Evolutionary conservation across 2,888 invertebrate genomes (phyloP).

Genomic region (Caenorhabditis parvicauda): DNA sequence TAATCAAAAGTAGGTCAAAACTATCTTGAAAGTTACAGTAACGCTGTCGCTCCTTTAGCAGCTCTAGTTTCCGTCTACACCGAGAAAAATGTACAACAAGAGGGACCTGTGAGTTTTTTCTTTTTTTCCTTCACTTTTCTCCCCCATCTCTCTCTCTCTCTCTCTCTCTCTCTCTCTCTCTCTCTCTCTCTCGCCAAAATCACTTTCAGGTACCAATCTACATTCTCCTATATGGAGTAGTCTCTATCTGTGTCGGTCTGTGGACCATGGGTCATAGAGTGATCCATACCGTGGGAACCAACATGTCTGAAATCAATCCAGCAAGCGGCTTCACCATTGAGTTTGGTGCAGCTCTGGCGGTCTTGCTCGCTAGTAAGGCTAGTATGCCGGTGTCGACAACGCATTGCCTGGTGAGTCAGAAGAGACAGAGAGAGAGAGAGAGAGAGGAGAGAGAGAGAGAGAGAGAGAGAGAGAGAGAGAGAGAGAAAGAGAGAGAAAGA

Average conservation of each 20-base stretch:
- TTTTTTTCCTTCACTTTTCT: no score
- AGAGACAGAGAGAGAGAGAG: background rate
- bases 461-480: background rate
- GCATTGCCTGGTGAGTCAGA: slow-evolving; percentile 80
- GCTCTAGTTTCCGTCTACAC: slow-evolving; percentile 87
- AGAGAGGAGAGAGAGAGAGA: background rate
- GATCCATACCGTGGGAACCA: slow-evolving; percentile 92
- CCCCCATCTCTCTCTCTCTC: no score
- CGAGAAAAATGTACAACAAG: slow-evolving; percentile 75
- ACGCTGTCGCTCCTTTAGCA: slow-evolving; percentile 93
- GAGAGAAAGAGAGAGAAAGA: background rate
- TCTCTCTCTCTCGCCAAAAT: no score
- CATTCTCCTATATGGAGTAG: slow-evolving; percentile 87
- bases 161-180: no score
- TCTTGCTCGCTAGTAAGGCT: slow-evolving; percentile 89
- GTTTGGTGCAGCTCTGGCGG: slow-evolving; percentile 91
- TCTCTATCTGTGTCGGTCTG: slow-evolving; percentile 89
- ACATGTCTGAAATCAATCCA: slow-evolving; percentile 93
- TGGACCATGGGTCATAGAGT: slow-evolving; percentile 95
- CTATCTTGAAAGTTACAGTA: slow-evolving; percentile 67
- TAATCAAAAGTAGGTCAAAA: slow-evolving; percentile 58
- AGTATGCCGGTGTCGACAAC: slow-evolving; percentile 95
- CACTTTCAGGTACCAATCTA: slow-evolving; percentile 67
- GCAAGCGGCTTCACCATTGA: slow-evolving; percentile 93
- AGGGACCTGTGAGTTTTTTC: slow-evolving; percentile 60